These are phyloP conservation scores for Clitarchus hookeri DNA, from an alignment of 2,888 invertebrate genomes.

Conservation along the genomic window DNA sequence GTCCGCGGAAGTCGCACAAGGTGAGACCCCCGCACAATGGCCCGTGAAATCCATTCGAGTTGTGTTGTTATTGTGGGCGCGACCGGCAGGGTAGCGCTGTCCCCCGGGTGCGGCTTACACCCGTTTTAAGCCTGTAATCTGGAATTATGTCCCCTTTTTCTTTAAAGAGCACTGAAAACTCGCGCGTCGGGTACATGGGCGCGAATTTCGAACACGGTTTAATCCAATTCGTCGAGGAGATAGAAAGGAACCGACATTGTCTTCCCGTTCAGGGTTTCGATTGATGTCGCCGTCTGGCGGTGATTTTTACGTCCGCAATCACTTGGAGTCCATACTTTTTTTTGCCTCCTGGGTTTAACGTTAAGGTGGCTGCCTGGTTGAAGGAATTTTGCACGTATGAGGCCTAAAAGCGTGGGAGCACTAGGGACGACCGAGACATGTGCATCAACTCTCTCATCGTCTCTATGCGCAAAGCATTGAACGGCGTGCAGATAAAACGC, in stretches of 20 bases:
- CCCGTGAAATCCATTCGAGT: constrained; percentile 9
- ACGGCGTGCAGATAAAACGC: too few relatives aligned
- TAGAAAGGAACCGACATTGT: neutral
- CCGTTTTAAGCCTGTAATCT: neutral
- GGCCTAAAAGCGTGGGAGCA: too few relatives aligned
- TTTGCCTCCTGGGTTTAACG: too few relatives aligned
- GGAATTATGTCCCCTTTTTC: neutral
- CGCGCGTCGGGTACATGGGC: neutral
- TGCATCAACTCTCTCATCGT: too few relatives aligned
- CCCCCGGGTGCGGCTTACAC: neutral
- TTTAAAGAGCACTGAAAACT: neutral
- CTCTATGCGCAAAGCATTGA: too few relatives aligned
- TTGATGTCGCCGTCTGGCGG: too few relatives aligned
- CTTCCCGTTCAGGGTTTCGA: neutral
- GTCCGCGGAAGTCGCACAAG: neutral
- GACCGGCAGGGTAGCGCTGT: neutral
- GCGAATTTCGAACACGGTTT: neutral
- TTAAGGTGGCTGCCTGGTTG: too few relatives aligned
- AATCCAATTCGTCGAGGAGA: constrained; percentile 1
- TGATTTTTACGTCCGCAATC: too few relatives aligned
- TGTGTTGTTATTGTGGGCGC: constrained; percentile 5
- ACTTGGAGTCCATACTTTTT: too few relatives aligned
- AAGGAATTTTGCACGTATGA: too few relatives aligned
- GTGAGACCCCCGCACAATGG: neutral
- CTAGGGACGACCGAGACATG: too few relatives aligned